These are phyloP conservation scores for Choloepus hoffmanni DNA, from an alignment of 2,113 vertebrate genomes.

Conservation along the genomic window DNA sequence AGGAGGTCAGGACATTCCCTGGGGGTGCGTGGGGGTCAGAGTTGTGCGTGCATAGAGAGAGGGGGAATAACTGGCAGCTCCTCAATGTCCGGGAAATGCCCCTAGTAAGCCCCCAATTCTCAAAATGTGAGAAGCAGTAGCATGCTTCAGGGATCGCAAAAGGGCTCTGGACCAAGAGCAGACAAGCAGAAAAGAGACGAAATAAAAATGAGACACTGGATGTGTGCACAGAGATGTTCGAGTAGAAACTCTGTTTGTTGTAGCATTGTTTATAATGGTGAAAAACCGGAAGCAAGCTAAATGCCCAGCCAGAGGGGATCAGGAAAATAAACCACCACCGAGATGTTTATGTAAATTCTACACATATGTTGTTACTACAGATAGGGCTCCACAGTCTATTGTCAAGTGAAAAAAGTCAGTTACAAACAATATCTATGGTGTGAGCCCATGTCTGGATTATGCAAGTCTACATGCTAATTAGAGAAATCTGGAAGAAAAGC, in stretches of 20 bases:
- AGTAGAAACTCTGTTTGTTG: not conserved
- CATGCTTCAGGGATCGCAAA: fast-evolving
- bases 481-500: not conserved
- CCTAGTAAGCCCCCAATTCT: not conserved
- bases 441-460: fast-evolving
- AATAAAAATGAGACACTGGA: fast-evolving
- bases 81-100: fast-evolving
- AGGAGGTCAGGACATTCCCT: not conserved
- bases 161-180: not conserved
- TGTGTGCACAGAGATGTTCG: fast-evolving
- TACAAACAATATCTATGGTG: fast-evolving
- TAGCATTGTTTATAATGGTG: fast-evolving
- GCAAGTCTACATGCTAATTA: fast-evolving
- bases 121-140: not conserved
- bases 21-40: not conserved
- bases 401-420: not conserved
- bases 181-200: not conserved
- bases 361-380: no score
- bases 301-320: fast-evolving
- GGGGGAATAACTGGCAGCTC: fast-evolving
- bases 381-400: fast-evolving
- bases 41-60: fast-evolving
- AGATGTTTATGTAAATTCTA: fast-evolving
- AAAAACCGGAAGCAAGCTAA: not conserved
- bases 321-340: fast-evolving